These are phyloP conservation scores for Hipposideros larvatus DNA, from an alignment of 2,797 vertebrate genomes.

Conservation along the genomic window DNA sequence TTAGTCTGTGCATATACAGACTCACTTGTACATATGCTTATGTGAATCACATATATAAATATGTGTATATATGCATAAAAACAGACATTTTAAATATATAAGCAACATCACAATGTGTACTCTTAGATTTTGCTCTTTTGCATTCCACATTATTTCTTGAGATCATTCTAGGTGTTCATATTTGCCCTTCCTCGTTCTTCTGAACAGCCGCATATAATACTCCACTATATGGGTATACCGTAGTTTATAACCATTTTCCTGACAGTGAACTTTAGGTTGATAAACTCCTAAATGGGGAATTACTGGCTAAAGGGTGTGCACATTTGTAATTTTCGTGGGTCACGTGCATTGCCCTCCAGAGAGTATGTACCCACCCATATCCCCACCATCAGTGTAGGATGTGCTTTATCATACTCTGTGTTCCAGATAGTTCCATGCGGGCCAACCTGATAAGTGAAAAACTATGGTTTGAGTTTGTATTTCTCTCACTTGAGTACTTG, in stretches of 20 bases:
- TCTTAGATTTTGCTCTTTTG: constrained; percentile 15
- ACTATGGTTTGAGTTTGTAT: constrained; percentile 17
- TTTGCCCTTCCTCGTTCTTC: background rate
- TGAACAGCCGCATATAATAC: background rate
- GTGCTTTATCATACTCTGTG: background rate
- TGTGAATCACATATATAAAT: background rate
- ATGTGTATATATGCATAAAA: background rate
- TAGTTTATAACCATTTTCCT: constrained; percentile 23
- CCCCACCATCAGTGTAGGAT: background rate
- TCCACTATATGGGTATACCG: background rate
- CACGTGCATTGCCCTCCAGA: background rate
- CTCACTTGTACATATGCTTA: background rate
- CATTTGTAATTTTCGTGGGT: background rate
- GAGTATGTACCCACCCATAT: background rate
- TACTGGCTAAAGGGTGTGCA: background rate
- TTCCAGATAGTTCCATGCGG: background rate
- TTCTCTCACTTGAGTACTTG: constrained; percentile 25
- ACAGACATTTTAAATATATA: background rate
- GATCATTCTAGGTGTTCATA: background rate
- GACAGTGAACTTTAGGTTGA: background rate
- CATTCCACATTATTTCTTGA: background rate
- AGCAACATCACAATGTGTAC: background rate
- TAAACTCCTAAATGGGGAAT: background rate
- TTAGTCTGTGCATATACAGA: background rate
- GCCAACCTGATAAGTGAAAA: background rate